Evolutionary conservation across 2,113 vertebrate species (phyloP).

Genomic region (Alethe diademata): DNA sequence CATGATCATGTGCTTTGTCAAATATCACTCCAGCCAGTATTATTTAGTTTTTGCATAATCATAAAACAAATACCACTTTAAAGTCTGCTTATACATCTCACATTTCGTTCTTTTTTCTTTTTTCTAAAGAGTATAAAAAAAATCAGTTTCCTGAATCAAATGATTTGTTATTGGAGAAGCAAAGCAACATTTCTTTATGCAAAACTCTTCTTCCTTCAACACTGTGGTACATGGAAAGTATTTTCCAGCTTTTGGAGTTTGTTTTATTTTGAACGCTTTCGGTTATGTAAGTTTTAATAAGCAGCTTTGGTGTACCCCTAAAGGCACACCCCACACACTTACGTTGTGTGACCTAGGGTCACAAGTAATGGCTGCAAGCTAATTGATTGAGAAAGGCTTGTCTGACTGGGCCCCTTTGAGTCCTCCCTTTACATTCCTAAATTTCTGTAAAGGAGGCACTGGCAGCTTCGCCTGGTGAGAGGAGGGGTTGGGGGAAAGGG

Average conservation of each 20-base stretch:
- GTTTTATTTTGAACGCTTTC: conserved; percentile 49
- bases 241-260: conserved; percentile 21
- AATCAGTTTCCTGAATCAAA: not conserved
- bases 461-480: conserved; percentile 77
- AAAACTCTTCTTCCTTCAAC: not conserved
- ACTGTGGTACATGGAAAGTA: not conserved
- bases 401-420: conserved; percentile 92
- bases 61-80: not conserved
- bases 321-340: conserved; percentile 85
- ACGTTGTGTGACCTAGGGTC: conserved; percentile 87
- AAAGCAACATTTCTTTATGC: not conserved
- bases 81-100: not conserved
- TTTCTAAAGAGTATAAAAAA: not conserved
- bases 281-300: conserved; percentile 75
- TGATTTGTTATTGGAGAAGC: not conserved
- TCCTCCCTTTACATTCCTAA: conserved; percentile 92
- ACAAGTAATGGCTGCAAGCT: conserved; percentile 89
- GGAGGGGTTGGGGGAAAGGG: conserved; percentile 75
- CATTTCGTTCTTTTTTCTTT: not conserved
- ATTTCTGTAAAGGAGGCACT: conserved; percentile 83
- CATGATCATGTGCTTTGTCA: not conserved
- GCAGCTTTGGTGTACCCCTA: conserved; percentile 72
- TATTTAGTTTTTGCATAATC: not conserved
- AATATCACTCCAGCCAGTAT: not conserved
- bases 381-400: conserved; percentile 93